phyloP scores from a whole-genome alignment of 2,888 invertebrate species.

The Parnassius orleans region DNA sequence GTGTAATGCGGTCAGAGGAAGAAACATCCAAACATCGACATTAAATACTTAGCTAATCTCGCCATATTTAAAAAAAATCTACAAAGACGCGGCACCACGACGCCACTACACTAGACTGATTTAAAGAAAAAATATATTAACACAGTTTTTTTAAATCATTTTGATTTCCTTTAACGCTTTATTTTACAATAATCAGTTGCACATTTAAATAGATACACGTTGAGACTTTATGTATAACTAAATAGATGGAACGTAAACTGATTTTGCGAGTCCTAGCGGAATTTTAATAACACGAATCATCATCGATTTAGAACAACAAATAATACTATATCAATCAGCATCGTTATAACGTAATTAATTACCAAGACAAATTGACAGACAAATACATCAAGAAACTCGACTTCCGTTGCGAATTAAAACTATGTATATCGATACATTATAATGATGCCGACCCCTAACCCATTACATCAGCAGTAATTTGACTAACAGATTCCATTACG shows the following conservation, averaged over 20 bases:
- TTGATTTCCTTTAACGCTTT: constrained; percentile 13
- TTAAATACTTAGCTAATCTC: constrained; percentile 9
- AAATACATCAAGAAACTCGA: no score
- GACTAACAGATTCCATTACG: not conserved
- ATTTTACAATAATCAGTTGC: constrained; percentile 19
- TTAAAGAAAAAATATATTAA: constrained; percentile 15
- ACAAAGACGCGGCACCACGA: constrained; percentile 1
- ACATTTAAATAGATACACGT: constrained; percentile 19
- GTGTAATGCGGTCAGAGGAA: not conserved
- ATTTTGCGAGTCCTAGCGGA: not conserved
- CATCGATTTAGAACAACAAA: not conserved
- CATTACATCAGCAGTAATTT: not conserved
- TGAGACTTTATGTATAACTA: constrained; percentile 19
- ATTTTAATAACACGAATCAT: constrained; percentile 15
- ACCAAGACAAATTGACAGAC: not conserved
- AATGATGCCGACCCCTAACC: not conserved
- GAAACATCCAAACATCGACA: constrained; percentile 4
- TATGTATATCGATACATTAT: not conserved
- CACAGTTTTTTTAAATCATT: constrained; percentile 13
- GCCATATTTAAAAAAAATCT: not conserved
- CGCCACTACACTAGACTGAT: constrained; percentile 11
- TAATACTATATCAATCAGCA: not conserved
- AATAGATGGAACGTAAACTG: not conserved
- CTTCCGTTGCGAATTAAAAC: no score
- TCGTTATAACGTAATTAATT: not conserved